Evolutionary conservation across 1,140 invertebrate genomes (phyloP), one percentile per base, ranked within the genome.

Genomic region (Harpegnathos saltator): DNA sequence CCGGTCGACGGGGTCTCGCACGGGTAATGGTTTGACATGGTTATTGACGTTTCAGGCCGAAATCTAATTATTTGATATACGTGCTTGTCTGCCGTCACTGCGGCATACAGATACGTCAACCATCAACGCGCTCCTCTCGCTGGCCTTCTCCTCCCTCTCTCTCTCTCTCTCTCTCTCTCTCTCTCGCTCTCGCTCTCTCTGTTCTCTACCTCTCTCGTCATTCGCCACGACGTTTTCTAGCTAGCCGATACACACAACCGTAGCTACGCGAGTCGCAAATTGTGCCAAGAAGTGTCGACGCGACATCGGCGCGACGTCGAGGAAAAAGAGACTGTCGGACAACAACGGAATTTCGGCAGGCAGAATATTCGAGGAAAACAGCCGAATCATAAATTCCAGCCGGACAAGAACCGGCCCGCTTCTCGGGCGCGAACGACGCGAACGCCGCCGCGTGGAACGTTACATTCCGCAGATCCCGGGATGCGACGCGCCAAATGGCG

Each of bases 11-110:
- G 85, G 88, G 90, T 90, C 91, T 91, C 89, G 90, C 85, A 89
- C 82, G 88, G 89, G 87, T 93, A 93, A 94, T 94, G 90, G 89
- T 93, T 94, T 93, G 92, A 94, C 91, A 93, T 91, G 94, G 93
- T 94, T 94, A 94, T 94, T 94, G 94, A 93, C 94, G 92, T 94
- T 94, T 94, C 90, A 90, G 90, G 81, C 90, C 85, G 85, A 91
- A 94, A 94, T 94, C 91, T 89, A 94, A 94, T 94, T 94, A 94
- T 92, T 92, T 88, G 89, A 92, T 93, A 91, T 91, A 92, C 93
- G 93, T 93, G 91, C 92, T 88, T 88, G 88, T 91, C 91, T 85
- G 88, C 83, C 87, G 82, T 88, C 88, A 86, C 82, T 73, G 66
- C 66, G 84, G 85, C 87, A 90, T 87, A 90, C 78, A 84, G 84